Base-by-base conservation (phyloP, 2,113 vertebrate species). In the Pelusios castaneus region DNA sequence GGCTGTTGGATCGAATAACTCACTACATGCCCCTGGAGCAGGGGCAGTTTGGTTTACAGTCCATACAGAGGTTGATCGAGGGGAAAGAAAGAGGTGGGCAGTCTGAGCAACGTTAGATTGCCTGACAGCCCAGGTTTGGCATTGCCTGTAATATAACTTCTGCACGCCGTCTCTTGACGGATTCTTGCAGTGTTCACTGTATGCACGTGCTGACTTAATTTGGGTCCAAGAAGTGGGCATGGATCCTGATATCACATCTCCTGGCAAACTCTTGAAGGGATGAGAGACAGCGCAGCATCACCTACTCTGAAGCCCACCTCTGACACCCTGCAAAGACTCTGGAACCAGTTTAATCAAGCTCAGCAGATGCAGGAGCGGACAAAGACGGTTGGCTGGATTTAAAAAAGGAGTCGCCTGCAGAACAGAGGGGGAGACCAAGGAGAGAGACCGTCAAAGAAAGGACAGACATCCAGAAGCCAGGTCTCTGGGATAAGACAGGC, bases 151-250 rank as follows among this genome's bases (percentile, higher is more conserved):
- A 34, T n/a, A 16, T n/a, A n/a, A 19, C 13, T 14, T 60, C 29
- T 16, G 34, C 34, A n/a, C 17, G 17, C 31, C 8, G 60, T 34
- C 34, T 60, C 60, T 17, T 67, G 60, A 8, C 16, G 60, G 34
- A 3, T 38, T 82, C 38, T 84, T 60, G 49, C 78, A n/a, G 77
- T 84, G 31, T 81, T 84, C 31, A 21, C 49, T 67, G 25, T 52
- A 75, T 52, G 4, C 47, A 47, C 27, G 1, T 29, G 12, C 4
- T 45, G 47, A 76, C 43, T 75, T 76, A 2, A 31, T 58, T 67
- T 81, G 0, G 0, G 47, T 47, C 19, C 2, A 22, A n/a, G 34
- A 58, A 51, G 80, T 27, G 55, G 34, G 38, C 78, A 11, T 1
- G 6, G 45, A 41, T 17, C 80, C 38, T 45, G 81, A 38, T 22